Conservation (phyloP, 2,888 invertebrate species). For the Leucania comma region DNA sequence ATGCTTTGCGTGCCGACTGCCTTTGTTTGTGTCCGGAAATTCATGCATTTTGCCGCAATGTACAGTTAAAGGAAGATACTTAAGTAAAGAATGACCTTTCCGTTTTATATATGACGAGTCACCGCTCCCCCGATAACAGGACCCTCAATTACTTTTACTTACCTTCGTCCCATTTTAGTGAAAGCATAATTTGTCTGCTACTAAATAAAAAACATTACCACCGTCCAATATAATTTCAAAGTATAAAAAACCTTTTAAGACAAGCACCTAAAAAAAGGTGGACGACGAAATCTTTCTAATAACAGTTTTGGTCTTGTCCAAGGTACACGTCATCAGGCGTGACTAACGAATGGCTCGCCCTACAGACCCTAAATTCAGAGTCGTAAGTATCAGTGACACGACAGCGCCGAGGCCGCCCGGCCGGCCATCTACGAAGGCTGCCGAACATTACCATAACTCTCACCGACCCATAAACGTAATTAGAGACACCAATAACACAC, state of each 20-base stretch:
- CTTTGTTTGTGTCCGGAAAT: conserved; percentile 86
- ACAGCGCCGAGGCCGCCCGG: conserved; percentile 77
- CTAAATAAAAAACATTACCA: conserved; percentile 61
- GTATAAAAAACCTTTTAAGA: conserved; percentile 83
- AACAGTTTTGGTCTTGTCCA: conserved; percentile 91
- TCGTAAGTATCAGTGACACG: conserved; percentile 89
- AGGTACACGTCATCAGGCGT: conserved; percentile 91
- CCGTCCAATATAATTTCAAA: conserved; percentile 63
- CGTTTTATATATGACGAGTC: conserved; percentile 75
- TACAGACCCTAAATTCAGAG: conserved; percentile 90
- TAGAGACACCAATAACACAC: conserved; percentile 87
- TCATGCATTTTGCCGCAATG: conserved; percentile 86
- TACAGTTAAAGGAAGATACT: conserved; percentile 82
- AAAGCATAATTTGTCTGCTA: conserved; percentile 59
- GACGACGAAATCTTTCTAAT: conserved; percentile 87
- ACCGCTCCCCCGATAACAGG: conserved; percentile 49
- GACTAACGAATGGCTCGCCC: conserved; percentile 91
- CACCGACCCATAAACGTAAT: conserved; percentile 86
- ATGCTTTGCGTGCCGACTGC: conserved; percentile 85
- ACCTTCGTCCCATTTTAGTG: conserved; percentile 51
- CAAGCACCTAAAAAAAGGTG: conserved; percentile 81
- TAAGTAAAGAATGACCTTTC: conserved; percentile 79
- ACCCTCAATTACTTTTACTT: conserved; percentile 50
- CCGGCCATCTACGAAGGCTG: conserved; percentile 83
- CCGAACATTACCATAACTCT: conserved; percentile 89